Evolutionary conservation across 2,888 invertebrate species (phyloP).

Genomic region (Xanthia togata): DNA sequence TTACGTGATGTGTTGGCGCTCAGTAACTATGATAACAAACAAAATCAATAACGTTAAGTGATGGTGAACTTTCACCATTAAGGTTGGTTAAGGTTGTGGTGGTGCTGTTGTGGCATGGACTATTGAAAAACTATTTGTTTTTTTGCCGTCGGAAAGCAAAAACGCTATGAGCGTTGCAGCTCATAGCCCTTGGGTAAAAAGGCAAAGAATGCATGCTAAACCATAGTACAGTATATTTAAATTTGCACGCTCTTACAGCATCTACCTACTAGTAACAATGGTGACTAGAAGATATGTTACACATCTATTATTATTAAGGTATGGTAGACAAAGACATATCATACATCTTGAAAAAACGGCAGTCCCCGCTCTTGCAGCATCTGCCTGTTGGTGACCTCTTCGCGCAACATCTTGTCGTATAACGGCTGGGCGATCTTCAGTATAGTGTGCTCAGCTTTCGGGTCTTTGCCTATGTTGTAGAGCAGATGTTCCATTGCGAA

Average conservation of each 20-base stretch:
- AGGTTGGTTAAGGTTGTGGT: not conserved
- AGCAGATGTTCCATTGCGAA: constrained; percentile 96
- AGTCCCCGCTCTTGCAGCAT: constrained; percentile 33
- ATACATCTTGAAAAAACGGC: constrained; percentile 9
- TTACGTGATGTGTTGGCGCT: constrained; percentile 11
- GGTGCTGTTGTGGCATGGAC: not conserved
- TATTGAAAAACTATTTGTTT: not conserved
- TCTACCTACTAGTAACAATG: not conserved
- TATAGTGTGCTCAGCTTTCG: constrained; percentile 83
- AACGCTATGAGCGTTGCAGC: not conserved
- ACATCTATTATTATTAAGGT: not conserved
- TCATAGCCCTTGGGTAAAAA: not conserved
- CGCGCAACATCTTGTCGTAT: constrained; percentile 35
- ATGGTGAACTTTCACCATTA: not conserved
- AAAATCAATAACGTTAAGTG: not conserved
- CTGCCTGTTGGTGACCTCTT: constrained; percentile 45
- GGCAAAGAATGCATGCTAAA: not conserved
- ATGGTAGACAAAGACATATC: not conserved
- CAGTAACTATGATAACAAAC: constrained; percentile 10
- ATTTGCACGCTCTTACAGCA: not conserved
- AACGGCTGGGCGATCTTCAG: constrained; percentile 23
- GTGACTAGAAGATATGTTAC: not conserved
- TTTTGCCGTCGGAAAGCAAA: not conserved
- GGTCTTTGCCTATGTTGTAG: constrained; percentile 93
- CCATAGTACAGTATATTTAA: not conserved